These are phyloP conservation scores for Hormiphora californensis DNA, from an alignment of 37 sponge, comb jelly and placozoan genomes.

Conservation along the genomic window DNA sequence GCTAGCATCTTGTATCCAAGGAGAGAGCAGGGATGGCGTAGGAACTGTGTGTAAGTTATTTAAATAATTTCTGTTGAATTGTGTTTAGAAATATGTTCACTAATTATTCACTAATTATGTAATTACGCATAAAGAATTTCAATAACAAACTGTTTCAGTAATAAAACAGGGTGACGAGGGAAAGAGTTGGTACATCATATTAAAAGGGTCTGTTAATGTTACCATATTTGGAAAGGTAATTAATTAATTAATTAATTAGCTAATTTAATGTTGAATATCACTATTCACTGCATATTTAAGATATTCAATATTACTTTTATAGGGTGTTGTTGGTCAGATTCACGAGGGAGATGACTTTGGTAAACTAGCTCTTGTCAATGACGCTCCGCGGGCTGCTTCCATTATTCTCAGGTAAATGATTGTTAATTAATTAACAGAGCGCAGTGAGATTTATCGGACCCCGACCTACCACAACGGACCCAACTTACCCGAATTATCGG, in stretches of 20 bases:
- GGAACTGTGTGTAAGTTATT: slow-evolving; percentile 46
- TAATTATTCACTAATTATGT: no score
- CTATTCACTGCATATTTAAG: background rate
- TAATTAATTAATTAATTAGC: background rate
- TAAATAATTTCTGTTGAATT: background rate
- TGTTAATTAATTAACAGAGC: no score
- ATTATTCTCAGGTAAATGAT: slow-evolving; percentile 19
- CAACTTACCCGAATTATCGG: no score
- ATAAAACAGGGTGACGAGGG: slow-evolving; percentile 79
- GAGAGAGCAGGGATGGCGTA: slow-evolving; percentile 14
- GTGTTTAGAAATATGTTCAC: background rate
- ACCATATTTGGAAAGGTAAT: slow-evolving; percentile 71
- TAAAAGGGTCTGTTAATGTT: slow-evolving; percentile 81
- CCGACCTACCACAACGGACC: no score
- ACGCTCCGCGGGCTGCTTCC: slow-evolving; percentile 55
- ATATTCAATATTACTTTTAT: background rate
- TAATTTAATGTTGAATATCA: background rate
- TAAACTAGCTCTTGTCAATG: slow-evolving; percentile 70
- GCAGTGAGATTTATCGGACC: no score
- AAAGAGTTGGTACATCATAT: slow-evolving; percentile 74
- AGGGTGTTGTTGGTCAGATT: slow-evolving; percentile 77
- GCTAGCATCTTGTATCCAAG: slow-evolving; percentile 40
- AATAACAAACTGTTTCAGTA: slow-evolving; percentile 57
- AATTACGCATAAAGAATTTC: no score
- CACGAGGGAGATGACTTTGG: slow-evolving; percentile 90